phyloP scores from a whole-genome alignment of 2,797 vertebrate genomes.

The Knipowitschia caucasica region DNA sequence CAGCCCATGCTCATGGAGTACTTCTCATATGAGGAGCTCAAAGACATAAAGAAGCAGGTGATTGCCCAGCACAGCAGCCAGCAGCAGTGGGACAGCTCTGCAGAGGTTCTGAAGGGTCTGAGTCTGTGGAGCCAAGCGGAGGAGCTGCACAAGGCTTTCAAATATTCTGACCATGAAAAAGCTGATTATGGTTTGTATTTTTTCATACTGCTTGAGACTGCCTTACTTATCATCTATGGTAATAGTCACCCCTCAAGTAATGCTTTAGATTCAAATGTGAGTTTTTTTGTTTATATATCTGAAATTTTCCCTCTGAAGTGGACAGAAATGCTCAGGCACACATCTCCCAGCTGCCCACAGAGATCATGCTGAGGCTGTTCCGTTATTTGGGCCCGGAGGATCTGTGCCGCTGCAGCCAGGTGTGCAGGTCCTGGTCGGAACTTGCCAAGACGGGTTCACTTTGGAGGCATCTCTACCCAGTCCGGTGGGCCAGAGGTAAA shows the following conservation, averaged over 20 bases:
- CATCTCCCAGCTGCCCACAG: slow-evolving; percentile 88
- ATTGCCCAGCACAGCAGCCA: slow-evolving; percentile 93
- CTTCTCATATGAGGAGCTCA: slow-evolving; percentile 96
- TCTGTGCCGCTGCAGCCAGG: slow-evolving; percentile 90
- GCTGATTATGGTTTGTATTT: slow-evolving; percentile 82
- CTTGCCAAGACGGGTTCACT: slow-evolving; percentile 88
- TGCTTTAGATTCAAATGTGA: background rate
- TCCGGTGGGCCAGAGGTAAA: slow-evolving; percentile 93
- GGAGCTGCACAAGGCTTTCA: slow-evolving; percentile 91
- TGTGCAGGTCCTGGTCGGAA: slow-evolving; percentile 88
- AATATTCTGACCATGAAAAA: slow-evolving; percentile 94
- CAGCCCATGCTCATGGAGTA: slow-evolving; percentile 99
- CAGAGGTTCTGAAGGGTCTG: slow-evolving; percentile 85
- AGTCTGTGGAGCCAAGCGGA: slow-evolving; percentile 90
- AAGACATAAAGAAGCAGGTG: slow-evolving; percentile 98
- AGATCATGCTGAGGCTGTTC: slow-evolving; percentile 92
- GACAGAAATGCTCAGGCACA: slow-evolving; percentile 74
- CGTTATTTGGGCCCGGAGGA: slow-evolving; percentile 87
- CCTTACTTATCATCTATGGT: too few species aligned
- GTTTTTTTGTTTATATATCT: background rate
- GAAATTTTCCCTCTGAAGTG: slow-evolving; percentile 65
- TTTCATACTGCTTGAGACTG: too few species aligned
- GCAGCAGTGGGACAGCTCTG: slow-evolving; percentile 75
- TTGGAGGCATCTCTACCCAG: slow-evolving; percentile 95
- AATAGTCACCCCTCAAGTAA: too few species aligned